Evolutionary conservation across 2,888 invertebrate genomes (phyloP).

Genomic region (Caenorhabditis macrosperma): DNA sequence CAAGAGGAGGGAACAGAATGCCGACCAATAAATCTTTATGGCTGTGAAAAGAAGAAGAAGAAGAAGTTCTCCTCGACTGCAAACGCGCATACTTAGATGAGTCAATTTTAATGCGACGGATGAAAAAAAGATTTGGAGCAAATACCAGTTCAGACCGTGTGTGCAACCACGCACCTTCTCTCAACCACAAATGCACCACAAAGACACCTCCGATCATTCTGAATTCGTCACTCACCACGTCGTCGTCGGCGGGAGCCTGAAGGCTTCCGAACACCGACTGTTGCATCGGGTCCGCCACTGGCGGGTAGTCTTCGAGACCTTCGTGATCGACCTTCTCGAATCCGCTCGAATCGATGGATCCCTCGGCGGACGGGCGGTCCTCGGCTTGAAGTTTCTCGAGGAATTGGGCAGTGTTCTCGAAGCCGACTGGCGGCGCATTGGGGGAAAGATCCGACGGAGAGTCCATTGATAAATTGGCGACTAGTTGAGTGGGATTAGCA

Average conservation of each 20-base stretch:
- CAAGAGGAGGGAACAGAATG: not conserved
- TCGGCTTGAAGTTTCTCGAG: constrained; percentile 43
- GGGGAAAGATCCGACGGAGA: constrained; percentile 71
- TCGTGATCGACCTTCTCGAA: constrained; percentile 67
- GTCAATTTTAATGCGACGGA: not conserved
- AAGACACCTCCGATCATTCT: too few species aligned
- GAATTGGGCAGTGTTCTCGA: constrained; percentile 40
- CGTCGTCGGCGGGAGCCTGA: constrained; percentile 54
- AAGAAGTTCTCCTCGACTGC: not conserved
- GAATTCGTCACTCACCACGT: constrained; percentile 47
- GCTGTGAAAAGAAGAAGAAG: not conserved
- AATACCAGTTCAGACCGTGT: too few species aligned
- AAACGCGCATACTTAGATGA: not conserved
- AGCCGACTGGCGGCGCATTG: constrained; percentile 64
- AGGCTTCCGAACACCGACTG: constrained; percentile 62
- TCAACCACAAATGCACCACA: not conserved
- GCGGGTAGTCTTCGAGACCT: constrained; percentile 48
- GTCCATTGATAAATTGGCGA: constrained; percentile 64
- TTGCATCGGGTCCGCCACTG: constrained; percentile 62
- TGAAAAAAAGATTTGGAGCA: too few species aligned
- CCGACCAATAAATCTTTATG: constrained; percentile 6
- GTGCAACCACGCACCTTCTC: not conserved
- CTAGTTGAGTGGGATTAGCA: constrained; percentile 33
- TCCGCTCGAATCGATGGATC: constrained; percentile 67
- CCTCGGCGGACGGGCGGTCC: constrained; percentile 57